A percentile compares a stretch with the other conserved stretches of the same genome.
These are phyloP conservation scores for Paraescarpia echinospica DNA, from an alignment of 1,140 invertebrate genomes.

Conservation along the genomic window DNA sequence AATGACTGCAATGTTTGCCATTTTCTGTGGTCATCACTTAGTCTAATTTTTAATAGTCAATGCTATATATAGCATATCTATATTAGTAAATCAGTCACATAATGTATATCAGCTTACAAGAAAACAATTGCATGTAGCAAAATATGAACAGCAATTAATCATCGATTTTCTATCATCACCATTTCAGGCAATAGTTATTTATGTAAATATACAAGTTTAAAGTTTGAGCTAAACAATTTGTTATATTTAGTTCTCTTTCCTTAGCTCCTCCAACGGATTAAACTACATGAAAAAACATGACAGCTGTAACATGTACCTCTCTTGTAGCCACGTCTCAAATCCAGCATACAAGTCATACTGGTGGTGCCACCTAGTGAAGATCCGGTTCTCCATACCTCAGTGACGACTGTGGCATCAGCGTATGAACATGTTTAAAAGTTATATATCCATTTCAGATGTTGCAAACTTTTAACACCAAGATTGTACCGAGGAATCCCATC, in stretches of 20 bases:
- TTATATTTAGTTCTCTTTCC: too few relatives aligned
- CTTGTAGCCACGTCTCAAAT: background rate
- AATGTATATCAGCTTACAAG: background rate
- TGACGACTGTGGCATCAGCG: background rate
- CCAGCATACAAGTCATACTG: background rate
- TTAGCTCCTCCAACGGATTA: background rate
- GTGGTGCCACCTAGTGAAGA: background rate
- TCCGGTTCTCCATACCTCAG: background rate
- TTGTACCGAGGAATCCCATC: too few relatives aligned
- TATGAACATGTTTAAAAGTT: background rate
- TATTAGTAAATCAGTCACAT: background rate
- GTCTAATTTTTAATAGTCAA: background rate
- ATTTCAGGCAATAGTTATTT: background rate
- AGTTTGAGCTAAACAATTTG: too few relatives aligned
- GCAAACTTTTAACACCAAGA: too few relatives aligned
- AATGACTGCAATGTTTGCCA: background rate
- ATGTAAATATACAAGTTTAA: background rate
- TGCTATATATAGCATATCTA: background rate
- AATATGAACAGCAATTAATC: background rate
- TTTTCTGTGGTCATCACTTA: too few relatives aligned
- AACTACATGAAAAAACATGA: background rate
- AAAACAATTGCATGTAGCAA: background rate
- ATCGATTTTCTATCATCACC: background rate
- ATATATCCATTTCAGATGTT: background rate
- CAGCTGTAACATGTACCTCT: background rate